Percentiles rank a stretch among this genome's conserved stretches.
phyloP scores from a whole-genome alignment of 2,797 vertebrate genomes.

The Xyrichtys novacula region DNA sequence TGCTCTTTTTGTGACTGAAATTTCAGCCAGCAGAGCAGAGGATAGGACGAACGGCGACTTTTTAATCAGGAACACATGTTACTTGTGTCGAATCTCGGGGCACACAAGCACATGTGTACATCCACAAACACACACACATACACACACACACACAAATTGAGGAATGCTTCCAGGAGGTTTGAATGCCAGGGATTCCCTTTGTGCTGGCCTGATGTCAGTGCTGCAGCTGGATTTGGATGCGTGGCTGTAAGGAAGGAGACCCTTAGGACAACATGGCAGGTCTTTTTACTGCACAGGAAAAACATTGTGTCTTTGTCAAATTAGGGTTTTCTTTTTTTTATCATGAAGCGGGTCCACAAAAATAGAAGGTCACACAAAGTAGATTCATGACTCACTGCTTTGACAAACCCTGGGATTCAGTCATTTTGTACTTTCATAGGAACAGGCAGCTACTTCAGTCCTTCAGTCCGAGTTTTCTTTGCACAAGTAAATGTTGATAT shows the following conservation, averaged over 20 bases:
- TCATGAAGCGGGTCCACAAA: conserved; percentile 17
- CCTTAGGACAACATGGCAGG: conserved; percentile 45
- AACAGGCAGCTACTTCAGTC: neutral
- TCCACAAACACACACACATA: conserved; percentile 61
- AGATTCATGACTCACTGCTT: conserved; percentile 5
- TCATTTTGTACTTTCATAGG: neutral
- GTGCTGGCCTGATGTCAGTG: conserved; percentile 62
- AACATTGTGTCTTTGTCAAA: conserved; percentile 37
- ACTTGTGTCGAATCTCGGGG: conserved; percentile 47
- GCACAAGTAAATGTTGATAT: neutral
- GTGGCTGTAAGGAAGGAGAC: conserved; percentile 42
- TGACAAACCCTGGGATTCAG: neutral
- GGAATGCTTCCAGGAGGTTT: conserved; percentile 73
- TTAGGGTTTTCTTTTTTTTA: conserved; percentile 18
- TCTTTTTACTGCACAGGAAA: conserved; percentile 28
- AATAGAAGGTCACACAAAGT: conserved; percentile 8
- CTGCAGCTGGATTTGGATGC: conserved; percentile 72
- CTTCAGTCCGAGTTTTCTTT: no score
- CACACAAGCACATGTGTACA: conserved; percentile 46
- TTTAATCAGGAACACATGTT: conserved; percentile 72
- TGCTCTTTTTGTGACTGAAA: conserved; percentile 53
- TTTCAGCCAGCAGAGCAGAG: conserved; percentile 39
- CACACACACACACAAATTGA: conserved; percentile 64
- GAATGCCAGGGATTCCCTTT: conserved; percentile 81
- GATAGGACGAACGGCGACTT: conserved; percentile 57